Evolutionary conservation across 2,888 invertebrate species (phyloP).

Genomic region (Apomyelois bistriatella): DNA sequence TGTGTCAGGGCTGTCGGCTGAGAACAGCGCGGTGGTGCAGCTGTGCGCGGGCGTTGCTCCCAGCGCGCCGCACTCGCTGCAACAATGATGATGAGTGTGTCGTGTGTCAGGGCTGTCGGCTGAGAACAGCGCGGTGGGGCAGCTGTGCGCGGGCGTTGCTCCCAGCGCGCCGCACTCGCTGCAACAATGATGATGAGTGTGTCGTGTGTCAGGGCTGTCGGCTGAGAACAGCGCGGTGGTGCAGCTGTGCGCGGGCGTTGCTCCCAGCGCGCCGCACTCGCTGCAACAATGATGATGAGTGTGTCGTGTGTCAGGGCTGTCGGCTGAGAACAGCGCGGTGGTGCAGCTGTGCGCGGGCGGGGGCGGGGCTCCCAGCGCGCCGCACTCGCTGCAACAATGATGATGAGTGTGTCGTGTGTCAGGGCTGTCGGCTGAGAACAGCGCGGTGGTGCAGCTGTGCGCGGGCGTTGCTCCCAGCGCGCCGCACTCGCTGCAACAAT

Average conservation of each 20-base stretch:
- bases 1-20: slow-evolving; percentile 62
- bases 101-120: slow-evolving; percentile 64
- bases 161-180: too few relatives aligned
- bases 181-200: too few relatives aligned
- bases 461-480: slow-evolving; percentile 55
- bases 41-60: slow-evolving; percentile 54
- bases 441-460: slow-evolving; percentile 61
- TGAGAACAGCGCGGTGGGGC: slow-evolving; percentile 66
- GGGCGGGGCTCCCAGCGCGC: too few relatives aligned
- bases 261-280: slow-evolving; percentile 63
- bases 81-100: too few relatives aligned
- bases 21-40: slow-evolving; percentile 66
- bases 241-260: slow-evolving; percentile 51
- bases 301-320: slow-evolving; percentile 58
- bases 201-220: slow-evolving; percentile 63
- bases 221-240: slow-evolving; percentile 67
- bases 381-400: too few relatives aligned
- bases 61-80: slow-evolving; percentile 63
- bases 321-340: slow-evolving; percentile 65
- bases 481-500: slow-evolving; percentile 67
- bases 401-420: too few relatives aligned
- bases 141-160: slow-evolving; percentile 52
- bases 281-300: too few relatives aligned
- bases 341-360: slow-evolving; percentile 57
- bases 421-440: slow-evolving; percentile 70